These are phyloP conservation scores for Petrosia ficiformis DNA, from an alignment of 37 sponge, comb jelly and placozoan species.

Conservation along the genomic window DNA sequence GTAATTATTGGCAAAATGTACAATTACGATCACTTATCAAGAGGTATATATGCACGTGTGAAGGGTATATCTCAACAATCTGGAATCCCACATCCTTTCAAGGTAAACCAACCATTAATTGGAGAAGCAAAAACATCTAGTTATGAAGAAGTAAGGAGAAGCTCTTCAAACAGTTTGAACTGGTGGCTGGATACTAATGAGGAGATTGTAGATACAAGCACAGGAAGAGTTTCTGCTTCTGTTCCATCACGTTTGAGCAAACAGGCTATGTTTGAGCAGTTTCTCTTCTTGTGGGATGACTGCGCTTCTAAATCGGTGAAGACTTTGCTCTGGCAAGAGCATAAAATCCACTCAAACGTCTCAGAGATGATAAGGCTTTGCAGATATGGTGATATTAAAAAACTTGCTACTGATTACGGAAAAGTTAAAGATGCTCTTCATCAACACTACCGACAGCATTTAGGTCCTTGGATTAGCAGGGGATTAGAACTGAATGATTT, in stretches of 20 bases:
- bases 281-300: conserved; percentile 59
- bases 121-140: conserved; percentile 17
- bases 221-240: background rate
- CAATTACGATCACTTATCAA: conserved; percentile 63
- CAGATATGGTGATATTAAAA: conserved; percentile 56
- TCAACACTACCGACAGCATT: conserved; percentile 26
- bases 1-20: conserved; percentile 65
- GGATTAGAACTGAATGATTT: too few species aligned
- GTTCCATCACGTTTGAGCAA: conserved; percentile 77
- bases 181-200: conserved; percentile 74
- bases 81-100: conserved; percentile 39
- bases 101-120: conserved; percentile 55
- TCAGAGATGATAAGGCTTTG: too few species aligned
- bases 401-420: conserved; percentile 53
- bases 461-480: conserved; percentile 29
- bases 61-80: conserved; percentile 38
- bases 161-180: conserved; percentile 54
- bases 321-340: background rate
- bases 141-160: conserved; percentile 21
- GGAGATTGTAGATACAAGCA: background rate
- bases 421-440: conserved; percentile 33
- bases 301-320: conserved; percentile 5
- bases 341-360: background rate
- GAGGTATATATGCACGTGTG: conserved; percentile 77
- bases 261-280: conserved; percentile 67